These are phyloP conservation scores for Pteromalus puparum DNA, from an alignment of 1,140 invertebrate genomes.

Conservation along the genomic window DNA sequence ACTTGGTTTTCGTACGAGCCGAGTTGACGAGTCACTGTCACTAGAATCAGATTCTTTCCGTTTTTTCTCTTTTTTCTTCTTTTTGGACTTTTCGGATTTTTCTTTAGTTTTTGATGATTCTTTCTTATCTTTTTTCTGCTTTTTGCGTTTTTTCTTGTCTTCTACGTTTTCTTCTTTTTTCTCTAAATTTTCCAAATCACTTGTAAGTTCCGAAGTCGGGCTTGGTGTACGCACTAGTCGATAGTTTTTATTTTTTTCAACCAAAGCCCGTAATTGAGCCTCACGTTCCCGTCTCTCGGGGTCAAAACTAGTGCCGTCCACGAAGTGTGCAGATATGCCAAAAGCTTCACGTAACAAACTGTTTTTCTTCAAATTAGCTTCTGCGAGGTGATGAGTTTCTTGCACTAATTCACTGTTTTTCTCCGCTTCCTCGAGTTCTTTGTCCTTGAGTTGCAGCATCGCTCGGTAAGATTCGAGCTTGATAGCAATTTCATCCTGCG, in stretches of 20 bases:
- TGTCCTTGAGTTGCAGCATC: background rate
- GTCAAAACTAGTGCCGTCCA: constrained; percentile 95
- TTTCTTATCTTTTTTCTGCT: background rate
- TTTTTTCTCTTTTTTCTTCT: background rate
- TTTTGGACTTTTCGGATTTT: background rate
- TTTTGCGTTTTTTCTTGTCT: background rate
- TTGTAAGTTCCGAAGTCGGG: constrained; percentile 56
- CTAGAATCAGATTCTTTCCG: no score
- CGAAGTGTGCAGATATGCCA: constrained; percentile 94
- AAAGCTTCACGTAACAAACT: constrained; percentile 93
- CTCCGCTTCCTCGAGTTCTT: background rate
- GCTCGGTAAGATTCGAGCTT: constrained; percentile 1
- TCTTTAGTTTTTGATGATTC: background rate
- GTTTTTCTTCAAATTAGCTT: constrained; percentile 97
- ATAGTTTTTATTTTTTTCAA: constrained; percentile 76
- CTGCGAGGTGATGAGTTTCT: constrained; percentile 96
- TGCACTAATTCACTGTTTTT: constrained; percentile 81
- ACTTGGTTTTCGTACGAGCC: constrained; percentile 80
- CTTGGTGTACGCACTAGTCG: constrained; percentile 80
- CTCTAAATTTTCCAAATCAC: background rate
- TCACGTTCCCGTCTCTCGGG: constrained; percentile 88
- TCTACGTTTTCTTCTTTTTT: background rate
- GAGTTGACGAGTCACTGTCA: constrained; percentile 52
- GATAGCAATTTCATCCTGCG: constrained; percentile 53
- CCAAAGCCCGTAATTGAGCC: constrained; percentile 79